Evolutionary conservation across 2,797 vertebrate genomes (phyloP).

Genomic region (Scomberomorus guttatus): DNA sequence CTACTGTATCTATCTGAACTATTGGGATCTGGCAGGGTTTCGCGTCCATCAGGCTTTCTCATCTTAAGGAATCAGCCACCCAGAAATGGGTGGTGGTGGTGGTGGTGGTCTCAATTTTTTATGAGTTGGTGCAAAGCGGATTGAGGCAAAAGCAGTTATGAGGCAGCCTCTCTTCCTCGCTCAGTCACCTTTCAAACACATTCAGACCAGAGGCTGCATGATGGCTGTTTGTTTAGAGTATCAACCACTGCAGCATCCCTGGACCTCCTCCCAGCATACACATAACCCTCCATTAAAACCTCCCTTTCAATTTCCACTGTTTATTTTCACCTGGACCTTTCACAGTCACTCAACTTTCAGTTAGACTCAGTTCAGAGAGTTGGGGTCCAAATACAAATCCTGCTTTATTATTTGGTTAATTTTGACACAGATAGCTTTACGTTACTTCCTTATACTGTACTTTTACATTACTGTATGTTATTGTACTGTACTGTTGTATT

Average conservation of each 20-base stretch:
- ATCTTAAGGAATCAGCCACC: conserved; percentile 74
- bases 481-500: not conserved
- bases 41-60: conserved; percentile 70
- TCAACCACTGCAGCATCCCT: conserved; percentile 1
- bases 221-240: conserved; percentile 48
- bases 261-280: not conserved
- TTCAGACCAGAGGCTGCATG: conserved; percentile 46
- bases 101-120: conserved; percentile 72
- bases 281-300: not conserved
- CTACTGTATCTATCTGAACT: conserved; percentile 58
- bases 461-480: not conserved
- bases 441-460: not conserved
- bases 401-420: not conserved
- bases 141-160: conserved; percentile 73
- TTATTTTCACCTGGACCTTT: not conserved
- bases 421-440: not conserved
- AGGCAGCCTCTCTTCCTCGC: conserved; percentile 24
- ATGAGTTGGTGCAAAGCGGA: conserved; percentile 67
- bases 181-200: conserved; percentile 60
- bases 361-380: not conserved
- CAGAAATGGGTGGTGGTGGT: conserved; percentile 65
- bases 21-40: conserved; percentile 56
- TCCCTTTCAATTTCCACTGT: not conserved
- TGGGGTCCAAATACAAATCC: not conserved
- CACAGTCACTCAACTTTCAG: not conserved